Conservation (phyloP, 2,797 vertebrate species). For the Halcyon badia region DNA sequence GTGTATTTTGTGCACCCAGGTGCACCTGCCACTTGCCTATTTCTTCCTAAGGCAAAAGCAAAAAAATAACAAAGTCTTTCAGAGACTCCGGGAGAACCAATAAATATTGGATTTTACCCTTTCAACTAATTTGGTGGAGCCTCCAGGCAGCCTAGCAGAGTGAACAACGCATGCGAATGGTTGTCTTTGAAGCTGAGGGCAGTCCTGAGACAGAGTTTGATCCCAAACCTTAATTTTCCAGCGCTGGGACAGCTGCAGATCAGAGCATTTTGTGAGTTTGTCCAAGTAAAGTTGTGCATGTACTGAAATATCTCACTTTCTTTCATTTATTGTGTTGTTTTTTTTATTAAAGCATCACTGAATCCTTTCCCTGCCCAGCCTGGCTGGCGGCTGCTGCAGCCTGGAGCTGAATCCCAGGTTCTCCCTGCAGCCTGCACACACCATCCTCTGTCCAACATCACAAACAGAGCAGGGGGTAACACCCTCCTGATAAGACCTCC, state of each 20-base stretch:
- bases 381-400: background rate
- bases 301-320: background rate
- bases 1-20: background rate
- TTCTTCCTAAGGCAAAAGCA: background rate
- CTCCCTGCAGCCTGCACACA: rapidly evolving
- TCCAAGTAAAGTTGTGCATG: background rate
- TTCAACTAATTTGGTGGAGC: background rate
- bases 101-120: background rate
- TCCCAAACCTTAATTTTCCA: background rate
- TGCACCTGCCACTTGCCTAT: background rate
- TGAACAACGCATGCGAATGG: background rate
- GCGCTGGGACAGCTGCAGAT: background rate
- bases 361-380: background rate
- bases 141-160: background rate
- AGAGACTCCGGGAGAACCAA: background rate
- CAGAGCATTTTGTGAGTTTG: background rate
- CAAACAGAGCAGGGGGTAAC: background rate
- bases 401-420: background rate
- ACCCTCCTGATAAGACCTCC: background rate
- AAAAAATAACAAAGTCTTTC: background rate
- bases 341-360: background rate
- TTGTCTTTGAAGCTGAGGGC: background rate
- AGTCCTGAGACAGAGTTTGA: background rate
- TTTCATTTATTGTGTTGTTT: background rate
- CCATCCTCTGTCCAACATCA: background rate